phyloP scores from a whole-genome alignment of 2,113 vertebrate species.

The Sciurus niger region DNA sequence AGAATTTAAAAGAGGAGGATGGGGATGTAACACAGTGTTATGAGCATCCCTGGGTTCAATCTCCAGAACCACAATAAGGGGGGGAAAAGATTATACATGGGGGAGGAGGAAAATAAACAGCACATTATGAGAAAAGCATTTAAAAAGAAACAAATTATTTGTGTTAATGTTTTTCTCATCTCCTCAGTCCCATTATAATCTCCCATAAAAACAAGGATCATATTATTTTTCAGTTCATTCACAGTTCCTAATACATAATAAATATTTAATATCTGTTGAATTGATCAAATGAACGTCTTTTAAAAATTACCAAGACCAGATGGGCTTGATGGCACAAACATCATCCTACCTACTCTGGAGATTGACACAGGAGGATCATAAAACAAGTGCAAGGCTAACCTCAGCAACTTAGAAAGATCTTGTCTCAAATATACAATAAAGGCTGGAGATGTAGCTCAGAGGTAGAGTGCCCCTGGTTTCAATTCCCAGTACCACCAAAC shows the following conservation, averaged over 20 bases:
- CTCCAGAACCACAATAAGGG: too few relatives aligned
- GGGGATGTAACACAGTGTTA: too few relatives aligned
- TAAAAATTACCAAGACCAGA: constrained; percentile 1
- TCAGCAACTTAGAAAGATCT: neutral
- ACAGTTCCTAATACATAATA: constrained; percentile 19
- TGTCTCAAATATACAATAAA: neutral
- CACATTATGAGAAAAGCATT: constrained; percentile 37
- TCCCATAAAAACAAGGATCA: constrained; percentile 40
- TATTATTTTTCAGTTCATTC: constrained; percentile 22
- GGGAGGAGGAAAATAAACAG: neutral
- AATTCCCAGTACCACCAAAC: neutral
- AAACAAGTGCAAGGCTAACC: neutral
- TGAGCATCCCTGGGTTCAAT: too few relatives aligned
- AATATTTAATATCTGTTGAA: constrained; percentile 34
- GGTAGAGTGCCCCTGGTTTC: neutral
- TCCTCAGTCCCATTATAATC: neutral
- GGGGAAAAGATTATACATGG: neutral
- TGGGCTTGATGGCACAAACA: neutral
- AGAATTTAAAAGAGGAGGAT: too few relatives aligned
- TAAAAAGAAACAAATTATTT: neutral
- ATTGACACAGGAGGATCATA: neutral
- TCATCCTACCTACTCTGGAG: too few relatives aligned
- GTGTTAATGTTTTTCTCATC: neutral
- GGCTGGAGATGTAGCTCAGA: neutral
- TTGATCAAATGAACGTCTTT: constrained; percentile 37